Percentiles rank a stretch among this genome's conserved stretches.
These are phyloP conservation scores for Antheraea assamensis DNA, from an alignment of 2,888 invertebrate species.

Conservation along the genomic window DNA sequence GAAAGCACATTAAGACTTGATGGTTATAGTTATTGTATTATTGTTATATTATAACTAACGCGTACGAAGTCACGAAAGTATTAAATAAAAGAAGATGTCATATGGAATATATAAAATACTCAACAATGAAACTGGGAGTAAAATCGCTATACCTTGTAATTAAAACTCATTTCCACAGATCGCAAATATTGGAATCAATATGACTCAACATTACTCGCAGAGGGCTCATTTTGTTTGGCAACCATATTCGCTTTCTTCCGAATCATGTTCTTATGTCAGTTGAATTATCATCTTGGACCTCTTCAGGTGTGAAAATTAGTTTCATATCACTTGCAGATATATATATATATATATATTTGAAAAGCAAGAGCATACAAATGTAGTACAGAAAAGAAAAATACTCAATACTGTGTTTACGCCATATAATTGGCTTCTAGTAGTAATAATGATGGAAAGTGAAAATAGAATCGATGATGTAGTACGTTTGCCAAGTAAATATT, in stretches of 20 bases:
- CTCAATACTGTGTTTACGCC: background rate
- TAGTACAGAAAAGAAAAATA: background rate
- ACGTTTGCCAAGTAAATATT: background rate
- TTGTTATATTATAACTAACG: no score
- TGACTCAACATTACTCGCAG: conserved; percentile 85
- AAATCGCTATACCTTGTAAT: background rate
- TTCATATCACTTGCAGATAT: background rate
- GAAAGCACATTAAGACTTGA: no score
- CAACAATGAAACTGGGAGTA: background rate
- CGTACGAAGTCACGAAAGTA: no score
- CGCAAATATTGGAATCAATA: conserved; percentile 85
- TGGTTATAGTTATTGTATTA: no score
- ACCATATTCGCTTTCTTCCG: conserved; percentile 86
- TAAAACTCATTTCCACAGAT: conserved; percentile 54
- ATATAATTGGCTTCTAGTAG: background rate
- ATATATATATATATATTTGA: no score
- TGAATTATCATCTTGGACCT: conserved; percentile 85
- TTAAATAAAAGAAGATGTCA: no score
- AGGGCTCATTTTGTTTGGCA: conserved; percentile 85
- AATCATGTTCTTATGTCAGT: conserved; percentile 83
- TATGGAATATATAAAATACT: background rate
- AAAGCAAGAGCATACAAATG: background rate
- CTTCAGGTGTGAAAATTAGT: conserved; percentile 61
- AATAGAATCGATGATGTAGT: background rate
- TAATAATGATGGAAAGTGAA: background rate